Evolutionary conservation across 2,113 vertebrate genomes (phyloP).

Genomic region (Mola mola): DNA sequence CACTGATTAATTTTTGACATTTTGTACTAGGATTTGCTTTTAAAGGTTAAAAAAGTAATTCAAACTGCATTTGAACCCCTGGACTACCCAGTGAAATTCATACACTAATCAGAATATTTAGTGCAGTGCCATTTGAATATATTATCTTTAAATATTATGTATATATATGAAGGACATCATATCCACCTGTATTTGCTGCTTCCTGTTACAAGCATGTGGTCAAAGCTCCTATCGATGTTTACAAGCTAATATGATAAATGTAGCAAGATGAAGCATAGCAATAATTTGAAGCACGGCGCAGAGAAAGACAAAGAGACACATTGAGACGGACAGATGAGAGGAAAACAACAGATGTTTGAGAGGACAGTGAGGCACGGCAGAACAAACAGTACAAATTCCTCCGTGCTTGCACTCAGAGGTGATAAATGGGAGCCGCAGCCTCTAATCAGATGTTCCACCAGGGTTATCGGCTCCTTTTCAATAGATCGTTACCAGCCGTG

Average conservation of each 20-base stretch:
- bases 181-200: slow-evolving; percentile 9
- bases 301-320: neutral
- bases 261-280: neutral
- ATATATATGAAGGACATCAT: neutral
- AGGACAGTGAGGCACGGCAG: slow-evolving; percentile 5
- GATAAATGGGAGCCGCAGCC: slow-evolving; percentile 65
- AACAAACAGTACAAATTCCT: slow-evolving; percentile 61
- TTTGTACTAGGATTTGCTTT: too few relatives aligned
- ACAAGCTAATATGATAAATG: neutral
- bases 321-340: neutral
- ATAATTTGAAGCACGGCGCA: neutral
- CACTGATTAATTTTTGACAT: too few relatives aligned
- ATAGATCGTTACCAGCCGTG: slow-evolving; percentile 59
- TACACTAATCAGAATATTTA: too few relatives aligned
- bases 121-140: too few relatives aligned
- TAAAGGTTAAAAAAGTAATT: too few relatives aligned
- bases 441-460: slow-evolving; percentile 71
- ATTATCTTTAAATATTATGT: too few relatives aligned
- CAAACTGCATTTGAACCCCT: too few relatives aligned
- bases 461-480: slow-evolving; percentile 59
- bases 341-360: slow-evolving; percentile 32
- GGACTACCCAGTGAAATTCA: too few relatives aligned
- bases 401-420: slow-evolving; percentile 49
- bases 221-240: neutral
- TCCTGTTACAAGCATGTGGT: slow-evolving; percentile 5